Base-by-base conservation (phyloP, 2,113 vertebrate species). In the Gadus macrocephalus region DNA sequence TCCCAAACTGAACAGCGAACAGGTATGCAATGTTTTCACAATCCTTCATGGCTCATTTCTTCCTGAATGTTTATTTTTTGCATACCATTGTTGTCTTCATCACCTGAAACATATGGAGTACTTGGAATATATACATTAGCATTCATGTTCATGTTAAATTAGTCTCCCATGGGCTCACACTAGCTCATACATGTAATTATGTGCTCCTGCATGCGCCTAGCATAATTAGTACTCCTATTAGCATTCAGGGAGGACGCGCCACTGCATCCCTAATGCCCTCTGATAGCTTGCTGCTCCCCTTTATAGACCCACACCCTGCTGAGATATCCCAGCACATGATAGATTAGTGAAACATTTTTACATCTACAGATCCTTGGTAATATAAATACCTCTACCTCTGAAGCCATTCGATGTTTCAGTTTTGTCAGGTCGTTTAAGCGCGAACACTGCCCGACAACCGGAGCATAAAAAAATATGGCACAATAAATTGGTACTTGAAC, bases 281-380 rank as follows among this genome's bases (percentile, higher is more conserved):
- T 67, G 66, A 74, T 71, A 66, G 63, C 53, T 74, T 70, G 7
- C 56, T 58, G 70, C 68, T 71, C 61, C 38, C 62, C 71, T 56
- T 27, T 67, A 68, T 38, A 75, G 65, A n/a, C 68, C 25, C 38
- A 68, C 38, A 66, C 72, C 70, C 38, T 67, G 53, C 79, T 80
- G 70, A 62, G n/a, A 62, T 42, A 16, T 67, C 66, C 27, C 53
- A 25, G 7, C 70, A 17, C 64, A 62, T 65, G 74, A 66, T 71
- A 28, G 49, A 66, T 76, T 59, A 73, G 73, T 82, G 76, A 84
- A 68, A 15, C 68, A 31, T 69, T 70, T 72, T 84, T 49, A 72
- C 53, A 70, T 58, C 73, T 60, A 31, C 63, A 77, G 73, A 77
- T 49, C 66, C 35, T 68, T 70, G 58, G 78, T 70, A 15, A 15